phyloP scores from a whole-genome alignment of 2,113 vertebrate species.

The Oxyruncus cristatus region DNA sequence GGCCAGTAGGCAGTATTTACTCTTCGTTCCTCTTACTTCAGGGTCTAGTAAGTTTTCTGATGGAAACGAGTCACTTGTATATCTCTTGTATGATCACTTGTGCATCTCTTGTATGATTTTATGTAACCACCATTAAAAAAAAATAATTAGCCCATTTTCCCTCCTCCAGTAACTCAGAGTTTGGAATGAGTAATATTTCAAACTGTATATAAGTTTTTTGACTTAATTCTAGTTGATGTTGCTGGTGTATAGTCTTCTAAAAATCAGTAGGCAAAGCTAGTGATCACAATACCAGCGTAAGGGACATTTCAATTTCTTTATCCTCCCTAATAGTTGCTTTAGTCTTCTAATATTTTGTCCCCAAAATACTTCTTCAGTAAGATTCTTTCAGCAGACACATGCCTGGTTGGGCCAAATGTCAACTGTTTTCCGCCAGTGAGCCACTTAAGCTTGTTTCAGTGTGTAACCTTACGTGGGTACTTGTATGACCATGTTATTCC shows the following conservation, averaged over 20 bases:
- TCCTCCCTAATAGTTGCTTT: neutral
- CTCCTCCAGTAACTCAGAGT: neutral
- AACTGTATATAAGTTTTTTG: neutral
- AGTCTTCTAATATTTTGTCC: neutral
- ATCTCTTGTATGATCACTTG: neutral
- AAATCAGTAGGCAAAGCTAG: neutral
- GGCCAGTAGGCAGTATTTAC: neutral
- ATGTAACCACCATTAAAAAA: neutral
- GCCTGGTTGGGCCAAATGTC: neutral
- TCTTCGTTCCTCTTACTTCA: neutral
- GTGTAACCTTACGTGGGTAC: neutral
- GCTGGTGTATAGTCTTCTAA: neutral
- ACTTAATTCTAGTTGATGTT: neutral
- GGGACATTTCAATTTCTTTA: neutral
- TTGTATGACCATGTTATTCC: neutral
- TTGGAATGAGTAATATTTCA: neutral
- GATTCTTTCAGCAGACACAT: neutral
- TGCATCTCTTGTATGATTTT: neutral
- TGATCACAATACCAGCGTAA: neutral
- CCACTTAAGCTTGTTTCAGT: neutral
- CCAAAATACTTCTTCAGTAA: neutral
- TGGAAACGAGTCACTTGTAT: neutral
- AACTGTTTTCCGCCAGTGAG: neutral
- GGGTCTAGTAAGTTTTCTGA: neutral
- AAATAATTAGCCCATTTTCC: neutral